Evolutionary conservation across 2,888 invertebrate genomes (phyloP).

Genomic region (Melitaea athalia): DNA sequence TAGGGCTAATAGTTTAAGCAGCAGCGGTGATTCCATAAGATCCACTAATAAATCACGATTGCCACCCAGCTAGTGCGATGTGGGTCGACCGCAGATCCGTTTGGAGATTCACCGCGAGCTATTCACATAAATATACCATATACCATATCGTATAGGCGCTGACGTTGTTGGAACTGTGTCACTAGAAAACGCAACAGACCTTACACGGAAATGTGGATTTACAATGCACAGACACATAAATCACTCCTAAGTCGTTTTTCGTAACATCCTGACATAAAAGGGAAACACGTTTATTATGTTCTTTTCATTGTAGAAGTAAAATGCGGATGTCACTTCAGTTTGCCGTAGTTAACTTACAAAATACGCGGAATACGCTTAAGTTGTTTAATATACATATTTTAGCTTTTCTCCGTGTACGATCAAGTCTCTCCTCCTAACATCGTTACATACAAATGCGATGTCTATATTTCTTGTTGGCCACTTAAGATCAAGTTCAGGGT

Average conservation of each 20-base stretch:
- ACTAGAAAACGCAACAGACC: slow-evolving; percentile 22
- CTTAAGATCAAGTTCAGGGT: slow-evolving; percentile 30
- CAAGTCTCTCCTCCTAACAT: slow-evolving; percentile 30
- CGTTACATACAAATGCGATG: slow-evolving; percentile 37
- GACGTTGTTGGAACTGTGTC: slow-evolving; percentile 31
- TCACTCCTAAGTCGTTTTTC: slow-evolving; percentile 4
- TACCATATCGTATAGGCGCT: slow-evolving; percentile 12
- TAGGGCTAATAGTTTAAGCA: slow-evolving; percentile 50
- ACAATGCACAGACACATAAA: slow-evolving; percentile 12
- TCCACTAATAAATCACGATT: slow-evolving; percentile 50
- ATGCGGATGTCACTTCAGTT: neutral
- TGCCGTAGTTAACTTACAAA: neutral
- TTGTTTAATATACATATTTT: slow-evolving; percentile 9
- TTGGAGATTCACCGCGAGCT: slow-evolving; percentile 30
- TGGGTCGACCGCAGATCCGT: slow-evolving; percentile 45
- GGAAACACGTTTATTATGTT: slow-evolving; percentile 4
- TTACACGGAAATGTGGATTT: slow-evolving; percentile 9
- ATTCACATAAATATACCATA: slow-evolving; percentile 27
- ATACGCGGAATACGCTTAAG: neutral
- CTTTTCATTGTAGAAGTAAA: neutral
- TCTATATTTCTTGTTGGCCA: slow-evolving; percentile 32
- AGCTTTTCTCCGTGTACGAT: slow-evolving; percentile 19
- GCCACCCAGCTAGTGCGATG: slow-evolving; percentile 52
- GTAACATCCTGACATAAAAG: neutral
- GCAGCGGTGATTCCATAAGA: slow-evolving; percentile 44